phyloP scores from a whole-genome alignment of 92 coral and sea anemone species.

The Heliopora coerulea region DNA sequence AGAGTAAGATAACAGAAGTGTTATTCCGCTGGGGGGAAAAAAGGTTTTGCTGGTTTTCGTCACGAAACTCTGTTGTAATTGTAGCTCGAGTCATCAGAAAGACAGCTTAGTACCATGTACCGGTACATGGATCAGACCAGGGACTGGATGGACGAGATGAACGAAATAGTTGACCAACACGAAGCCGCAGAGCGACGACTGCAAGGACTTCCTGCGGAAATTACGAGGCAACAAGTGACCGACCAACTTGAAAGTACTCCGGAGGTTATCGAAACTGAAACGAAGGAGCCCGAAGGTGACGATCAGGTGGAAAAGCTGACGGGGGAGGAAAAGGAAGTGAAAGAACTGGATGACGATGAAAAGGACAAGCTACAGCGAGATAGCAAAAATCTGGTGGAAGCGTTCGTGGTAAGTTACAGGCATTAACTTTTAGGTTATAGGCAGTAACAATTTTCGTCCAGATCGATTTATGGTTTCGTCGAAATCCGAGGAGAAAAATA shows the following conservation, averaged over 20 bases:
- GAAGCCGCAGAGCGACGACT: conserved; percentile 28
- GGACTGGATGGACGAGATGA: conserved; percentile 36
- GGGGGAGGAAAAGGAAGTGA: background rate
- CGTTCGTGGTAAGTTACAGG: conserved; percentile 24
- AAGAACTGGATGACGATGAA: conserved; percentile 31
- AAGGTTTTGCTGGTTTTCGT: too few species aligned
- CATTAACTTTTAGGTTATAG: too few species aligned
- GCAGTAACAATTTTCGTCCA: too few species aligned
- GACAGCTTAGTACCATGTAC: conserved; percentile 38
- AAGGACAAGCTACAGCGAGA: conserved; percentile 10
- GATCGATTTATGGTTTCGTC: too few species aligned
- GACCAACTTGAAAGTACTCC: conserved; percentile 6
- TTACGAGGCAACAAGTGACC: background rate
- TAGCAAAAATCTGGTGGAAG: conserved; percentile 23
- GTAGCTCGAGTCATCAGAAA: conserved; percentile 25
- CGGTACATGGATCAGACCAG: conserved; percentile 25
- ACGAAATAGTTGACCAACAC: conserved; percentile 26
- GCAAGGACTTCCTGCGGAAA: conserved; percentile 35
- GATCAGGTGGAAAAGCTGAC: background rate
- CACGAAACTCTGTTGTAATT: background rate
- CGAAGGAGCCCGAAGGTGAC: conserved; percentile 2
- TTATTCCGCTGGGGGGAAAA: too few species aligned
- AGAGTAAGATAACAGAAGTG: too few species aligned
- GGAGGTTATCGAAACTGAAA: background rate
- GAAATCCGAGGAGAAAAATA: too few species aligned